Evolutionary conservation across 2,113 vertebrate species (phyloP), one percentile per base, ranked within the genome.

Genomic region (Nansenia antarctica): DNA sequence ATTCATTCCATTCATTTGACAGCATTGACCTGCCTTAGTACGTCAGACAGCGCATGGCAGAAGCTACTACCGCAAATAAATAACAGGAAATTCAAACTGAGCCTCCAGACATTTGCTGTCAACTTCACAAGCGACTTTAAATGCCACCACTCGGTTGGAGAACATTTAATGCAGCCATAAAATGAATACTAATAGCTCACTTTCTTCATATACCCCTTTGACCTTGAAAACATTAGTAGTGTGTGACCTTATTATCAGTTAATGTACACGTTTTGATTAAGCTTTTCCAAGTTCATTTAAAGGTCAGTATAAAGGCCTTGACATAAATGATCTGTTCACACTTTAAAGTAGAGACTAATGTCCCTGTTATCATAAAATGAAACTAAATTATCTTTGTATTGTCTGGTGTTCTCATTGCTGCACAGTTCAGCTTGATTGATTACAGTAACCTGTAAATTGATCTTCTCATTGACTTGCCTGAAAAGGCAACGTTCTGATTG

Each of bases 161-260:
- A 64, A 14, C 15, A 24, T 60, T 31, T 62, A 63, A 66, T 59
- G 2, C 7, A 35, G 34, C 24, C 27, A 22, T 2, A 34, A 47
- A 63, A 22, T 29, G 24, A 72, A 65, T 67, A 55, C 49, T 39
- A 67, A 70, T 57, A 9, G 15, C 24, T 66, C 30, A 60, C 11
- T 49, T 11, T 66, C 29, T 4, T 35, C 27, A 8, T 35, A 5
- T 59, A 20, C 22, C 12, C 3, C 37, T 53, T 65, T 65, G 42
- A 67, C 65, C 47, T 37, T 65, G 60, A 15, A 22, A 11, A 27
- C 24, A 53, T 68, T 30, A 32, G 8, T 45, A 52, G 15, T 58
- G 26, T 9, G 34, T 63, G 24, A 58, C 34, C 24, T 39, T 29
- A 45, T 69, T 62, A 29, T 31, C 4, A 37, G 65, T 69, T 3